Evolutionary conservation across 2,113 vertebrate species (phyloP).

Genomic region (Myotis lucifugus): DNA sequence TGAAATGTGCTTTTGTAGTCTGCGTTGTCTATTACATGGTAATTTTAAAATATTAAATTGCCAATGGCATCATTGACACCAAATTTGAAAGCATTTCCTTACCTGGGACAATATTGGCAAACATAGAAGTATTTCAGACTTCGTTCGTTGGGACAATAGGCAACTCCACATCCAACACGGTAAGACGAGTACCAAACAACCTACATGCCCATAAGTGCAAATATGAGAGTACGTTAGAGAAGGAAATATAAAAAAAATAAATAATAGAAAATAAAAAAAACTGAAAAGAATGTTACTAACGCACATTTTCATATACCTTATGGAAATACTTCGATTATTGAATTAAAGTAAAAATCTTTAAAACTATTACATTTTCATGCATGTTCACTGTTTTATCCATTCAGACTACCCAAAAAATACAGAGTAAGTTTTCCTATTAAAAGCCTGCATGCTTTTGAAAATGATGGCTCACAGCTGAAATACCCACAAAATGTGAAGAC

Average conservation of each 20-base stretch:
- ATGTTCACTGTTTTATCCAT: not conserved
- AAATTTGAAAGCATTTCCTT: slow-evolving; percentile 61
- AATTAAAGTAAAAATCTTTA: not conserved
- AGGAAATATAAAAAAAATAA: not conserved
- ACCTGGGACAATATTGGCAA: slow-evolving; percentile 85
- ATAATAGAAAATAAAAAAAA: not conserved
- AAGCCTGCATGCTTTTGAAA: not conserved
- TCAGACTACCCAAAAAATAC: not conserved
- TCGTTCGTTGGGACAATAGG: slow-evolving; percentile 41
- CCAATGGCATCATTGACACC: not conserved
- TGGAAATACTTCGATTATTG: not conserved
- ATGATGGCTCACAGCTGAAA: not conserved
- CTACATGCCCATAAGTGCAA: slow-evolving; percentile 66
- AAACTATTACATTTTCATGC: not conserved
- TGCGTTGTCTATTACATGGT: not conserved
- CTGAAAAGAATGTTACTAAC: not conserved
- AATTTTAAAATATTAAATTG: not conserved
- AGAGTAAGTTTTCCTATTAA: not conserved
- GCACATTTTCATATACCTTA: not conserved
- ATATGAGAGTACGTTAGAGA: not conserved
- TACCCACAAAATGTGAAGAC: not conserved
- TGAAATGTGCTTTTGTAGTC: not conserved
- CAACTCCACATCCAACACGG: slow-evolving; percentile 66
- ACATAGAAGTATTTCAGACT: slow-evolving; percentile 54
- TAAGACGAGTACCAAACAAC: slow-evolving; percentile 76